Percentiles rank a stretch among this genome's conserved stretches.
These are phyloP conservation scores for Caerostris extrusa DNA, from an alignment of 1,140 invertebrate genomes.

Conservation along the genomic window DNA sequence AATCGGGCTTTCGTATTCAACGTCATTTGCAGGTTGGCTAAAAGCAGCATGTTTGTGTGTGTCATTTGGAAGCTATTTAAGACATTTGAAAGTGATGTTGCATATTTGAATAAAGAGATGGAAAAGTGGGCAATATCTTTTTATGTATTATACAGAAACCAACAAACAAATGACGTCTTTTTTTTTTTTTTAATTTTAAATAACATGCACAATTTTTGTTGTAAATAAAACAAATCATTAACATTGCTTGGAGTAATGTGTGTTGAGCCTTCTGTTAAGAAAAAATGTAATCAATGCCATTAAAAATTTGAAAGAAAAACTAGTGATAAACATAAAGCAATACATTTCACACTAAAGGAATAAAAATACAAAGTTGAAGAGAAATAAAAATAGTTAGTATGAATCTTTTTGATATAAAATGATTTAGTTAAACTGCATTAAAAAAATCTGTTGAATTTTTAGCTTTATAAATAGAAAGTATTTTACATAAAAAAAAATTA, in stretches of 20 bases:
- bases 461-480: no score
- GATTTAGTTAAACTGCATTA: no score
- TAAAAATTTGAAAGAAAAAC: neutral
- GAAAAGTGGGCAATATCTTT: constrained; percentile 77
- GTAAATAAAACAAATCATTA: constrained; percentile 77
- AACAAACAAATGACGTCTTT: constrained; percentile 48
- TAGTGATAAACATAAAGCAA: no score
- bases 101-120: constrained; percentile 76
- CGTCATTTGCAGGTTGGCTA: constrained; percentile 68
- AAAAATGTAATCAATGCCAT: neutral
- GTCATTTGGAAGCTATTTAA: constrained; percentile 71
- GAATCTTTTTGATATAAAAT: no score
- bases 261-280: neutral
- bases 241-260: constrained; percentile 56
- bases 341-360: no score
- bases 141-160: constrained; percentile 64
- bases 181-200: constrained; percentile 71
- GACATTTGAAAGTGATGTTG: constrained; percentile 70
- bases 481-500: no score
- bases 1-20: constrained; percentile 76
- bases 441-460: no score
- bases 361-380: no score
- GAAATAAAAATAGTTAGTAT: no score
- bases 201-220: constrained; percentile 76
- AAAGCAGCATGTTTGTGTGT: constrained; percentile 11